These are phyloP conservation scores for Pachydiplax longipennis DNA, from an alignment of 2,888 invertebrate genomes.

Conservation along the genomic window DNA sequence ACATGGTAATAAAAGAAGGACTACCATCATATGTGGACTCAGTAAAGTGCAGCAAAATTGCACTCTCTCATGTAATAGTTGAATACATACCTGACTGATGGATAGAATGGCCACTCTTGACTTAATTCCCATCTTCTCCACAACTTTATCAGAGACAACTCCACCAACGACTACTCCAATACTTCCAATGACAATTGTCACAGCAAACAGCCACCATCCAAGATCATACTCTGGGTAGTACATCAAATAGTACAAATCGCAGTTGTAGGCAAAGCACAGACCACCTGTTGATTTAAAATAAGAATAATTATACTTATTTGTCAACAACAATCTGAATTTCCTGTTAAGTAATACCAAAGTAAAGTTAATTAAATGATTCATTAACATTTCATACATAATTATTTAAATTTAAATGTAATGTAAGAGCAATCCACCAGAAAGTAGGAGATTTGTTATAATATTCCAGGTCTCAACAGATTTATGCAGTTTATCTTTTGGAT, in stretches of 20 bases:
- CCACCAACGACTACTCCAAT: constrained; percentile 79
- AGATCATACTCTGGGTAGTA: constrained; percentile 90
- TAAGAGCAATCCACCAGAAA: no score
- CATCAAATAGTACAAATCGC: constrained; percentile 85
- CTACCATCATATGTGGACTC: not conserved
- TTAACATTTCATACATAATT: no score
- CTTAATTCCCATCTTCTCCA: constrained; percentile 84
- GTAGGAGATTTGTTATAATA: no score
- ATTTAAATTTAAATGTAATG: no score
- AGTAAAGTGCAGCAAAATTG: not conserved
- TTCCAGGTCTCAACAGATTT: no score
- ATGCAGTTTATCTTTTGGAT: no score
- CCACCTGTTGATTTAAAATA: constrained; percentile 67
- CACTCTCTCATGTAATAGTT: not conserved
- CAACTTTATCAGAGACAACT: constrained; percentile 84
- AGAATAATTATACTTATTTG: no score
- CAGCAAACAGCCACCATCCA: constrained; percentile 89
- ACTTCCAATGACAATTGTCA: constrained; percentile 84
- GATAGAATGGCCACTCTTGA: constrained; percentile 83
- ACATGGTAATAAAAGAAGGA: not conserved
- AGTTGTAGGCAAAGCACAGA: constrained; percentile 91
- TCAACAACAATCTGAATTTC: no score
- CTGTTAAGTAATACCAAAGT: no score
- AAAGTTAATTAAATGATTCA: no score
- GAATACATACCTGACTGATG: constrained; percentile 67